These are phyloP conservation scores for Arremon brunneinucha DNA, from an alignment of 2,797 vertebrate species.

Conservation along the genomic window DNA sequence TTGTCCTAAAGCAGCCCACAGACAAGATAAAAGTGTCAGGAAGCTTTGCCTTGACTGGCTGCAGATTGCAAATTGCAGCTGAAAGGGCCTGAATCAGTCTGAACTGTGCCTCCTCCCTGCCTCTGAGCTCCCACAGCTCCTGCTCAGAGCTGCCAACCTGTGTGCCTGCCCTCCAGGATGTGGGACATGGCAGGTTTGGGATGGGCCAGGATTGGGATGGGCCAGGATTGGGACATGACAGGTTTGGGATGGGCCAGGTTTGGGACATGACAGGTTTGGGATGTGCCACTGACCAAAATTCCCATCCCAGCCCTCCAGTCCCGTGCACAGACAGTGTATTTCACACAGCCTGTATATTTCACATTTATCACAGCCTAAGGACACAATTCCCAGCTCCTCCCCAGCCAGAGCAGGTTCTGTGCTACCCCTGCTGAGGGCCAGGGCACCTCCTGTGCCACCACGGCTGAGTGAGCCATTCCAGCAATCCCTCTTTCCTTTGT, in stretches of 20 bases:
- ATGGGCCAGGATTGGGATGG: neutral
- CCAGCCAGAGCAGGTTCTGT: rapidly evolving
- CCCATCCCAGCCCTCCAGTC: rapidly evolving
- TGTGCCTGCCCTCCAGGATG: neutral
- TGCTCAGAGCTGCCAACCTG: neutral
- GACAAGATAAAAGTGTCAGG: neutral
- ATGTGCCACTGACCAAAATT: neutral
- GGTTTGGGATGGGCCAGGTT: too few relatives aligned
- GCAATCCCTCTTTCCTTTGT: neutral
- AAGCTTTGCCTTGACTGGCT: neutral
- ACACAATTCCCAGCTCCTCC: neutral
- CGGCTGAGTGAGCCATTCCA: neutral
- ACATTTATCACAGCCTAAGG: neutral
- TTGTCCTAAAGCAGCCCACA: neutral
- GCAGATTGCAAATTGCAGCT: neutral
- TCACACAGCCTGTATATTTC: rapidly evolving
- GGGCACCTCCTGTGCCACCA: neutral
- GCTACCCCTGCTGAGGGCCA: neutral
- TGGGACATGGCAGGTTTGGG: neutral
- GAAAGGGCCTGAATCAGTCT: neutral
- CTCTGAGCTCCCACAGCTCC: neutral
- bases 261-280: rapidly evolving
- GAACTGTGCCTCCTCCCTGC: neutral
- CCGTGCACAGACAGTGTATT: rapidly evolving
- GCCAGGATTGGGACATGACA: neutral